Conservation (phyloP, 2,113 vertebrate genomes). For the Rhadina sibilatrix region DNA sequence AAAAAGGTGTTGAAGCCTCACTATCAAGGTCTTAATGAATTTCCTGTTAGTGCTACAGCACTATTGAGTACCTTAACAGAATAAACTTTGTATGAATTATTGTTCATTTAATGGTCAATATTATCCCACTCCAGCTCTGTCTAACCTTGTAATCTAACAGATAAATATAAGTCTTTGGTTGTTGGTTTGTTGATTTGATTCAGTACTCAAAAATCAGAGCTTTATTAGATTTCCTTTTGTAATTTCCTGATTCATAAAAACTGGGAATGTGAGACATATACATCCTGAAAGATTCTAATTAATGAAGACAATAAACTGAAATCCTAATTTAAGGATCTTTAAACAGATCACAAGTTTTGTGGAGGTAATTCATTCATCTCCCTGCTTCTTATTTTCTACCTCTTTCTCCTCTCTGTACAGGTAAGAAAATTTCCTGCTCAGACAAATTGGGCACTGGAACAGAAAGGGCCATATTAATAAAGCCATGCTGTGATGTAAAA, state of each 20-base stretch:
- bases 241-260: neutral
- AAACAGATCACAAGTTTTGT: neutral
- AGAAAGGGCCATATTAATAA: neutral
- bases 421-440: constrained; percentile 29
- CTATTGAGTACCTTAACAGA: neutral
- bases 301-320: neutral
- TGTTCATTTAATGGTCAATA: neutral
- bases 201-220: neutral
- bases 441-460: constrained; percentile 25
- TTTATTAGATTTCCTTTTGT: neutral
- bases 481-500: constrained; percentile 1
- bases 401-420: constrained; percentile 36
- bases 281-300: neutral
- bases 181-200: neutral
- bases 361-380: neutral
- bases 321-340: neutral
- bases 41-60: neutral
- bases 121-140: neutral
- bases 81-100: neutral
- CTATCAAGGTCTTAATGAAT: neutral
- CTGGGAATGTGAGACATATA: neutral
- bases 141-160: neutral
- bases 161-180: neutral
- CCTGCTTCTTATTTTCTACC: neutral
- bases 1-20: neutral